Base-by-base conservation (phyloP, 2,113 vertebrate genomes). In the Climacteris rufus region DNA sequence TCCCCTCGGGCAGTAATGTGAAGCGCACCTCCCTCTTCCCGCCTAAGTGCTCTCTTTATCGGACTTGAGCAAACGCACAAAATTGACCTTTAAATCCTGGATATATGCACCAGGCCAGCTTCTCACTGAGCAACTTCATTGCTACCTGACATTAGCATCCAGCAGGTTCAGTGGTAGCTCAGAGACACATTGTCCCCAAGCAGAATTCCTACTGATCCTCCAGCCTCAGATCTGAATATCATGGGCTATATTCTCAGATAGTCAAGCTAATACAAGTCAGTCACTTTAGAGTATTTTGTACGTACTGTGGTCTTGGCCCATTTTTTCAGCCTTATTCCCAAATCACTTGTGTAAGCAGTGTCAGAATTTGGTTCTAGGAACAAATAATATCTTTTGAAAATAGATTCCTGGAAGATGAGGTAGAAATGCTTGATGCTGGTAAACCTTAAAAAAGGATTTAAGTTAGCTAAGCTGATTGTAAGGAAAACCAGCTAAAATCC, bases 381-480 rank as follows among this genome's bases (percentile, higher is more conserved):
- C 57, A 95, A 79, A 87, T 40, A 89, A 49, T 83, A 84, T 93
- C 83, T 92, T 87, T 92, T 83, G 39, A 89, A 95, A 94, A 93
- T 70, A 91, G 78, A 96, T 96, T 94, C 56, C 60, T 77, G 40
- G 49, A 93, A 96, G 93, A 93, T 92, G 87, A 93, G 70, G 88
- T 71, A 81, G 53, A 86, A 97, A 83, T 87, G 17, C 83, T 96
- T 95, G 93, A 95, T 89, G 85, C 76, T 89, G 63, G 75, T 87
- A 95, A 97, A 94, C 57, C 76, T 92, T 95, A 91, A 80, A 82
- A 92, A 93, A 86, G 71, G 71, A 86, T 89, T 97, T 97, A 76
- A 64, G 63, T 87, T 90, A 94, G 89, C 81, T 97, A 96, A 97
- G 77, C 84, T 95, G 84, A 96, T 96, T 94, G 92, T 79, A 96